These are phyloP conservation scores for Tenualosa ilisha DNA, from an alignment of 2,797 vertebrate species.

Conservation along the genomic window DNA sequence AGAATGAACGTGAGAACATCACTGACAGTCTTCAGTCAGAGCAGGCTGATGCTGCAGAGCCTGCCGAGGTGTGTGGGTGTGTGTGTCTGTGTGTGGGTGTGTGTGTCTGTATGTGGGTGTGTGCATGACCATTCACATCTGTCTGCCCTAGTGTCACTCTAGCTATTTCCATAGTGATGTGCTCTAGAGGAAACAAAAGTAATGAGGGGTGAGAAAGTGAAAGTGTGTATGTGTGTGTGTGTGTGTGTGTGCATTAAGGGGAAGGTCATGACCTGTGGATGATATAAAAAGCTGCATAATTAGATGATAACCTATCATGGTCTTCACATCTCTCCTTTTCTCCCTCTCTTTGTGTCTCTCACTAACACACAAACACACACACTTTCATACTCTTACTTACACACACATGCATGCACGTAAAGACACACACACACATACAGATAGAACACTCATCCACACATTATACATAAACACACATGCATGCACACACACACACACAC, in stretches of 20 bases:
- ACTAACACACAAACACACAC: background rate
- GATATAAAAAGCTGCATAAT: conserved; percentile 77
- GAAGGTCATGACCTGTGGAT: conserved; percentile 67
- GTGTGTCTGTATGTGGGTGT: conserved; percentile 21
- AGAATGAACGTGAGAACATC: background rate
- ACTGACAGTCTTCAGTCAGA: background rate
- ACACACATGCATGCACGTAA: background rate
- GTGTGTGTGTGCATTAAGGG: conserved; percentile 54
- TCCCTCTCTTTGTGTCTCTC: background rate
- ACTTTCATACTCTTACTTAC: background rate
- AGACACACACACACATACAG: background rate
- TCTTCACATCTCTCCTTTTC: conserved; percentile 47
- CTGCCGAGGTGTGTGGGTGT: background rate
- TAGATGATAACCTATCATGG: conserved; percentile 76
- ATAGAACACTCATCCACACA: background rate
- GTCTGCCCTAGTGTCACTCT: conserved; percentile 15
- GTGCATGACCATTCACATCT: background rate
- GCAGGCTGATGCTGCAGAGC: background rate
- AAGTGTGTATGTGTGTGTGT: conserved; percentile 46
- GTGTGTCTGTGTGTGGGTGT: conserved; percentile 25
- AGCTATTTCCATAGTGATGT: conserved; percentile 5
- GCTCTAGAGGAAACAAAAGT: conserved; percentile 38
- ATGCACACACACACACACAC: background rate
- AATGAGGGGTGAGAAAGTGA: conserved; percentile 9
- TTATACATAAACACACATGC: background rate